Base-by-base conservation (phyloP, 2,797 vertebrate species). In the Xenopus petersii region DNA sequence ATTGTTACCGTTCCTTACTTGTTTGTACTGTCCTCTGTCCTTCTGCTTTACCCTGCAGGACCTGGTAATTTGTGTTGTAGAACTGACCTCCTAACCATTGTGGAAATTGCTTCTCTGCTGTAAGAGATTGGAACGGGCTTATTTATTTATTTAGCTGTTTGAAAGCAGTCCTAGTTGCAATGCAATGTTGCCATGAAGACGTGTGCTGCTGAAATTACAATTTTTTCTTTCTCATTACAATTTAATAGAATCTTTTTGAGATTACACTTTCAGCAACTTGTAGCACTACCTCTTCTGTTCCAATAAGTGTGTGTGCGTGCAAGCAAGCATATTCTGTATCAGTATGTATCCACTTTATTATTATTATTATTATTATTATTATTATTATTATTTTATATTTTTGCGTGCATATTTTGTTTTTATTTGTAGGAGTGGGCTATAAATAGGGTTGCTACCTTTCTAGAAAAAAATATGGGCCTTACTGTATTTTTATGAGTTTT, bases 41-140 rank as follows among this genome's bases (percentile, higher is more conserved):
- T 67, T 78, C 71, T 70, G 62, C 63, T 48, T 78, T 73, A 73
- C 67, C 75, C 76, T 69, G 36, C 60, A 69, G 56, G 76, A 64
- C 76, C 71, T 73, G 42, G 65, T 73, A 73, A 78, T 78, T 78
- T 78, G 71, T 78, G 70, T 73, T 73, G 71, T 73, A 47, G 70
- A 69, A 78, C 49, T 78, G 76, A 78, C 76, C 71, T 69, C 71
- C 54, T 70, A 59, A 60, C 76, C 76, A 70, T 51, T 63, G 65
- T 73, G 76, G 66, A 78, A 78, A 78, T 78, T 78, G 71, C 76
- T 78, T 78, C 71, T 73, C 65, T 64, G 71, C 71, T 69, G 71
- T 46, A 59, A 73, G 64, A 73, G 76, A 78, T 78, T 78, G 76
- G 54, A 72, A 78, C 65, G 48, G n/a, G 60, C 46, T 69, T 46